Evolutionary conservation across 2,113 vertebrate genomes (phyloP).

Genomic region (Pollachius pollachius): DNA sequence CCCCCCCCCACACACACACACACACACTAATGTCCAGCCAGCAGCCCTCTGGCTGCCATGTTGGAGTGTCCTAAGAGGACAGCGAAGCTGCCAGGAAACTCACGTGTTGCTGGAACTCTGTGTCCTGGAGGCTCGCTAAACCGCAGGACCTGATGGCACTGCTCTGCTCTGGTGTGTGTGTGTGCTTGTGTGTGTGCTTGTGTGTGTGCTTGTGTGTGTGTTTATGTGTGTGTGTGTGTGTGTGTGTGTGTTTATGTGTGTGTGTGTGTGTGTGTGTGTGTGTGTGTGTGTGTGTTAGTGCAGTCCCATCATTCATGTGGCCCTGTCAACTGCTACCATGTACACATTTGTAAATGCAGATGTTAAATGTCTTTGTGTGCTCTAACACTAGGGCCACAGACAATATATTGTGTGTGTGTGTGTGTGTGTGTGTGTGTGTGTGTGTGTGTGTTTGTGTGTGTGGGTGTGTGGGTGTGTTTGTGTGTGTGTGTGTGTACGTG

Average conservation of each 20-base stretch:
- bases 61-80: background rate
- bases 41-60: conserved; percentile 9
- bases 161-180: conserved; percentile 1
- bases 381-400: no score
- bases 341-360: no score
- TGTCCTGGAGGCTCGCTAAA: background rate
- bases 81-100: conserved; percentile 15
- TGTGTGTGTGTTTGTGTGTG: no score
- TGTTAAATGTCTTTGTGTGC: no score
- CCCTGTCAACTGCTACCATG: no score
- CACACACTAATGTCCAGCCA: conserved; percentile 1
- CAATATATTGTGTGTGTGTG: no score
- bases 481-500: no score
- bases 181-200: conserved; percentile 19
- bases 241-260: conserved; percentile 17
- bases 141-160: conserved; percentile 22
- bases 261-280: background rate
- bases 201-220: conserved; percentile 6
- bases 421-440: no score
- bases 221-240: conserved; percentile 2
- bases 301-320: background rate
- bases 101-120: conserved; percentile 24
- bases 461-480: no score
- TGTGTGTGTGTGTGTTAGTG: background rate
- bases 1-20: conserved; percentile 3